Percentiles rank a stretch among this genome's conserved stretches.
These are phyloP conservation scores for Cerastoderma edule DNA, from an alignment of 2,888 invertebrate genomes.

Conservation along the genomic window DNA sequence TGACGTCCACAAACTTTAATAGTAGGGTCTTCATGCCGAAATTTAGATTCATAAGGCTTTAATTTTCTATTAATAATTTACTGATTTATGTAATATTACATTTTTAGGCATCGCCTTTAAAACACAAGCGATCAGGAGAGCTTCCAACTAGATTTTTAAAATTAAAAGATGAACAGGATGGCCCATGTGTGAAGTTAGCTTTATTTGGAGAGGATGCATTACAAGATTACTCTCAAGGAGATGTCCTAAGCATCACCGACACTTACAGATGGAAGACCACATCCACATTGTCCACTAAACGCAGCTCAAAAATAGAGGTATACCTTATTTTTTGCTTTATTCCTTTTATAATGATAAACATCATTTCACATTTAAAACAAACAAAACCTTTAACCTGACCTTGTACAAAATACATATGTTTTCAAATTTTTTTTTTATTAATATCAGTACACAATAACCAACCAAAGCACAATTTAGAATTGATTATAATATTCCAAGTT, in stretches of 20 bases:
- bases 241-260: conserved; percentile 18
- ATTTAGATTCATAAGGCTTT: too few relatives aligned
- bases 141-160: conserved; percentile 14
- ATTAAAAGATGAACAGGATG: background rate
- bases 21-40: too few relatives aligned
- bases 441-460: too few relatives aligned
- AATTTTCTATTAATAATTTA: too few relatives aligned
- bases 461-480: too few relatives aligned
- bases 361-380: too few relatives aligned
- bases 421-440: background rate
- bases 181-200: conserved; percentile 20
- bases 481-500: too few relatives aligned
- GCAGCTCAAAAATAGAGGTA: conserved; percentile 24
- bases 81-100: too few relatives aligned
- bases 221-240: conserved; percentile 9
- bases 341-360: background rate
- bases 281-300: conserved; percentile 10
- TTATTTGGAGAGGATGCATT: conserved; percentile 28
- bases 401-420: background rate
- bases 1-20: too few relatives aligned
- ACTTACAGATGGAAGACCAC: conserved; percentile 16
- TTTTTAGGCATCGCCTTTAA: conserved; percentile 25
- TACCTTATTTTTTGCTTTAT: background rate
- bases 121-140: conserved; percentile 7
- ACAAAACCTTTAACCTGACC: too few relatives aligned